Base-by-base conservation (phyloP, 2,113 vertebrate species). In the Eptesicus fuscus region DNA sequence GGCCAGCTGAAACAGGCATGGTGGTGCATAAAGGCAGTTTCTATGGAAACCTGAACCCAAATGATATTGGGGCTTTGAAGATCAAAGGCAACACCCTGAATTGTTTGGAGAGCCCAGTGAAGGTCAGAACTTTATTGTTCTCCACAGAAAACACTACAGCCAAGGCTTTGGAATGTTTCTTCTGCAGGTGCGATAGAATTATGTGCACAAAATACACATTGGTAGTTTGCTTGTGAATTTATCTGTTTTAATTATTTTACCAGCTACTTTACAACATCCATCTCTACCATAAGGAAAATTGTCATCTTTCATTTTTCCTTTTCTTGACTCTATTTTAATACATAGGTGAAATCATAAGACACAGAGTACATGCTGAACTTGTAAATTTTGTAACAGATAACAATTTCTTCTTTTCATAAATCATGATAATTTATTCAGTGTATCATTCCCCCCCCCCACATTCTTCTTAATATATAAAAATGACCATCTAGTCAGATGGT, bases 41-140 rank as follows among this genome's bases (percentile, higher is more conserved):
- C 96, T 92, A 85, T 97, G 96, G 96, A 91, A 90, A 96, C 95
- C n/a, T 83, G 71, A 97, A 86, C 51, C 61, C 86, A 84, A 69
- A 94, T 37, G 79, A 86, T 88, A 23, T 3, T 77, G 84, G 92
- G 16, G 53, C 59, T 95, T 86, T 61, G 35, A 85, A 91, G 76
- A 94, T 97, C 95, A 96, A 95, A 94, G 65, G 44, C 51, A 83
- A 53, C 32, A 78, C 61, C 32, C 83, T 94, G 79, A 90, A 86
- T 91, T 96, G 88, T 95, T 91, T 93, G 74, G 91, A 95, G 82
- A 90, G 83, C 32, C 69, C 30, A 56, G 0, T 69, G 73, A 91
- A 77, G 42, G n/a, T 83, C 71, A 88, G 69, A 91, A 85, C 83
- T 96, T 96, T 93, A 56, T 85, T 86, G 88, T 94, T 92, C 85